Percentiles rank a stretch among this genome's conserved stretches.
phyloP scores from a whole-genome alignment of 1,140 invertebrate species.

The Hyles vespertilio region DNA sequence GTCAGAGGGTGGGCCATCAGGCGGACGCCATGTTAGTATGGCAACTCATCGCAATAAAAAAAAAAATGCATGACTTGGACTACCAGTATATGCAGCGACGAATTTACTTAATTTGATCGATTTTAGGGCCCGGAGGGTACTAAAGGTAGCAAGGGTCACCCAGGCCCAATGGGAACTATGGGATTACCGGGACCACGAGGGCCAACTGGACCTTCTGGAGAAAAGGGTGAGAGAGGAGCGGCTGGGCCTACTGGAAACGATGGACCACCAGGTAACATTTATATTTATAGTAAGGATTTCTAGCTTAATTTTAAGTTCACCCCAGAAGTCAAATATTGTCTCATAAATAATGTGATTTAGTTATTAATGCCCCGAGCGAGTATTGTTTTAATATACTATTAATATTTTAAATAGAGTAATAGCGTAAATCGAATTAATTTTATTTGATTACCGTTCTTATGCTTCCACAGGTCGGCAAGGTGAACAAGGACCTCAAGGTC shows the following conservation, averaged over 20 bases:
- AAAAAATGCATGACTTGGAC: too few relatives aligned
- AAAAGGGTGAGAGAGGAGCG: slow-evolving; percentile 84
- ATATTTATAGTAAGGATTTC: neutral
- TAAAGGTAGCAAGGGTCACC: slow-evolving; percentile 85
- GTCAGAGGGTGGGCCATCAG: too few relatives aligned
- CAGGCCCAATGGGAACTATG: slow-evolving; percentile 83
- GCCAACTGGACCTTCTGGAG: slow-evolving; percentile 78
- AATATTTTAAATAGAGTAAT: too few relatives aligned
- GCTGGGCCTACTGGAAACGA: slow-evolving; percentile 79
- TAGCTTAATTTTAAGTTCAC: neutral
- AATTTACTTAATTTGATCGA: neutral
- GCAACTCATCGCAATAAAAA: too few relatives aligned
- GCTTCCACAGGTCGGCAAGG: slow-evolving; percentile 76
- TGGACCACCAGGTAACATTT: slow-evolving; percentile 77
- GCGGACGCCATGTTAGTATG: too few relatives aligned
- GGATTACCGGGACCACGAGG: slow-evolving; percentile 85
- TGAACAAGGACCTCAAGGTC: slow-evolving; percentile 82
- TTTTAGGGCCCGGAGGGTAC: slow-evolving; percentile 80
- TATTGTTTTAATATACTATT: too few relatives aligned
- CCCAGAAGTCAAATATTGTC: neutral
- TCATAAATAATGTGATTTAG: too few relatives aligned
- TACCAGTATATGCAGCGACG: too few relatives aligned
- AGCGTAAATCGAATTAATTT: neutral
- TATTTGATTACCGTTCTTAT: neutral
- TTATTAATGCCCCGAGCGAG: too few relatives aligned